Percentiles rank a stretch among this genome's conserved stretches.
phyloP scores from a whole-genome alignment of 2,113 vertebrate species.

The Toxotes chatareus region DNA sequence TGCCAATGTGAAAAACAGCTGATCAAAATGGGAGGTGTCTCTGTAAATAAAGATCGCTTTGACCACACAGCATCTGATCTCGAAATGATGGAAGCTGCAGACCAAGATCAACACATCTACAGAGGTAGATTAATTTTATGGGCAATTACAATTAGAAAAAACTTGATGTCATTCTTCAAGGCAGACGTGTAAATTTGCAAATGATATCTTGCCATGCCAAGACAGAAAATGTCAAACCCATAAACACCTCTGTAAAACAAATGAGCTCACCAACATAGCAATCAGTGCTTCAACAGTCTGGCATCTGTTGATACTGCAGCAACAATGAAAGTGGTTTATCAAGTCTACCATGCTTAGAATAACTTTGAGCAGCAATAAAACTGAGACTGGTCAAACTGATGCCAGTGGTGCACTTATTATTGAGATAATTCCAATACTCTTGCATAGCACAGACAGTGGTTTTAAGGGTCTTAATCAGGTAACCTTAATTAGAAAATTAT shows the following conservation, averaged over 20 bases:
- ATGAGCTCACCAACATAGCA: constrained; percentile 27
- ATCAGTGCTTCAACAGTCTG: constrained; percentile 15
- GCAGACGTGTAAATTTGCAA: constrained; percentile 22
- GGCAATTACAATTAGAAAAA: constrained; percentile 16
- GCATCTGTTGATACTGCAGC: constrained; percentile 4
- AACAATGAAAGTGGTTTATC: neutral
- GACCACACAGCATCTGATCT: neutral
- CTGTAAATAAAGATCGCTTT: neutral
- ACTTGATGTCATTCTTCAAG: constrained; percentile 28
- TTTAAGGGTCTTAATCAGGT: neutral
- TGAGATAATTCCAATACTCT: neutral
- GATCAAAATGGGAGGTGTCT: no score
- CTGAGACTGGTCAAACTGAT: neutral
- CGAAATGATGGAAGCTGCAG: neutral
- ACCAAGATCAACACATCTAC: constrained; percentile 2
- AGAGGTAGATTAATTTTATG: constrained; percentile 15
- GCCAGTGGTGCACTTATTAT: neutral
- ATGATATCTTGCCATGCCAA: constrained; percentile 18
- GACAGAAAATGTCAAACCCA: constrained; percentile 58
- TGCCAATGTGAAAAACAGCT: neutral
- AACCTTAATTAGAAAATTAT: neutral
- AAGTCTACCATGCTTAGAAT: neutral
- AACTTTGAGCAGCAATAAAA: constrained; percentile 12
- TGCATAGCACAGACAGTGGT: neutral
- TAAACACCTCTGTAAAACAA: constrained; percentile 48